phyloP scores from a whole-genome alignment of 2,113 vertebrate species.

The Gopherus flavomarginatus region DNA sequence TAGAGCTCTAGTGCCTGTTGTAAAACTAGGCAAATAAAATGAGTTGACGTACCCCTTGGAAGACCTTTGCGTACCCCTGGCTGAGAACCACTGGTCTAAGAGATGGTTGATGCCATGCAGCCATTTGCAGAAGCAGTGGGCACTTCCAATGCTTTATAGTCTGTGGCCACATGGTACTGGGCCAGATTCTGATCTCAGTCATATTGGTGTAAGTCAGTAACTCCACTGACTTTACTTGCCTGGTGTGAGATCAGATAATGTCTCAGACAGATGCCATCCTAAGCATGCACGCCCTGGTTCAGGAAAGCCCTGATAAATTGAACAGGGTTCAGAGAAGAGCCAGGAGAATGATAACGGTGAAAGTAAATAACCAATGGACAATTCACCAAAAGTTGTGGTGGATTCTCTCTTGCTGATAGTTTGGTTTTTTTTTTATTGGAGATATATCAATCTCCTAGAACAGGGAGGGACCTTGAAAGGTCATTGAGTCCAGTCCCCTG shows the following conservation, averaged over 20 bases:
- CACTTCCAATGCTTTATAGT: rapidly evolving
- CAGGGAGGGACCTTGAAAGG: too few relatives aligned
- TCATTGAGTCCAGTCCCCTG: too few relatives aligned
- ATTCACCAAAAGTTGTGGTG: not conserved
- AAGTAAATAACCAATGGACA: not conserved
- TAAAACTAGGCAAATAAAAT: too few relatives aligned
- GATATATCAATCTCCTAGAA: too few relatives aligned
- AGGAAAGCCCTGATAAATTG: not conserved
- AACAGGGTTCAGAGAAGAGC: not conserved
- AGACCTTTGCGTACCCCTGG: too few relatives aligned
- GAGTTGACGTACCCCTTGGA: too few relatives aligned
- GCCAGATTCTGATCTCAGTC: not conserved
- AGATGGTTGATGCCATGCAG: not conserved
- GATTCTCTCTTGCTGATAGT: not conserved
- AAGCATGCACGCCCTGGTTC: rapidly evolving
- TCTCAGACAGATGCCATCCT: not conserved
- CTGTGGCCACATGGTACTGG: rapidly evolving
- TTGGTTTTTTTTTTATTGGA: not conserved
- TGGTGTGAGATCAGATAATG: rapidly evolving
- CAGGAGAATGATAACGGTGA: not conserved
- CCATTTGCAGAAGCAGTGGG: rapidly evolving
- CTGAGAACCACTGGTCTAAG: not conserved
- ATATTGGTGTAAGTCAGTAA: not conserved
- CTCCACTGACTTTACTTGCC: rapidly evolving
- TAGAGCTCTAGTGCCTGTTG: too few relatives aligned